Evolutionary conservation across 2,888 invertebrate species (phyloP).

Genomic region (Agriotes lineatus): DNA sequence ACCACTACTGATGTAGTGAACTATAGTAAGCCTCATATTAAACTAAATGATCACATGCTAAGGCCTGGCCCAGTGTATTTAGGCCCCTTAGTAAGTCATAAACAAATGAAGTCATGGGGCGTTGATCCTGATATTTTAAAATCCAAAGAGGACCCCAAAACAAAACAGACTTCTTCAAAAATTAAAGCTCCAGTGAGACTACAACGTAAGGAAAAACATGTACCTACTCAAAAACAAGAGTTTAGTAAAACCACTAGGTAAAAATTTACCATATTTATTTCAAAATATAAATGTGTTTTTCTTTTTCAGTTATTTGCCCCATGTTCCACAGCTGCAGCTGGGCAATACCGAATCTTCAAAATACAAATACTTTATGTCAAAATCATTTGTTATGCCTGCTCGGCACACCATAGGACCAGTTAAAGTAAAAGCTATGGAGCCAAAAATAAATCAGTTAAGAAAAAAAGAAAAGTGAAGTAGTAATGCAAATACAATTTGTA

Average conservation of each 20-base stretch:
- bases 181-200: background rate
- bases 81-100: constrained; percentile 34
- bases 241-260: constrained; percentile 48
- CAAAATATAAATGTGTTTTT: background rate
- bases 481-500: too few species aligned
- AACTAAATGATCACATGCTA: constrained; percentile 19
- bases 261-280: background rate
- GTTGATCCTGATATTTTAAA: constrained; percentile 39
- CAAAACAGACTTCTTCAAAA: background rate
- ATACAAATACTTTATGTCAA: constrained; percentile 41
- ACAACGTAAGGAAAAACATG: background rate
- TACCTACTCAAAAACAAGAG: background rate
- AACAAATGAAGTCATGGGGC: constrained; percentile 42
- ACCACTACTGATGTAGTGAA: constrained; percentile 25
- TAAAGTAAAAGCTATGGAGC: background rate
- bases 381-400: constrained; percentile 45
- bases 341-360: too few species aligned
- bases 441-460: too few species aligned
- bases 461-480: too few species aligned
- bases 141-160: constrained; percentile 23
- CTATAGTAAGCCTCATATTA: constrained; percentile 14
- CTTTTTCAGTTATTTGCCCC: constrained; percentile 44
- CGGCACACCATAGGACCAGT: background rate
- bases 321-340: background rate
- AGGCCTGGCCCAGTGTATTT: constrained; percentile 7